Base-by-base conservation (phyloP, 2,113 vertebrate species). In the Elanus axillaris region DNA sequence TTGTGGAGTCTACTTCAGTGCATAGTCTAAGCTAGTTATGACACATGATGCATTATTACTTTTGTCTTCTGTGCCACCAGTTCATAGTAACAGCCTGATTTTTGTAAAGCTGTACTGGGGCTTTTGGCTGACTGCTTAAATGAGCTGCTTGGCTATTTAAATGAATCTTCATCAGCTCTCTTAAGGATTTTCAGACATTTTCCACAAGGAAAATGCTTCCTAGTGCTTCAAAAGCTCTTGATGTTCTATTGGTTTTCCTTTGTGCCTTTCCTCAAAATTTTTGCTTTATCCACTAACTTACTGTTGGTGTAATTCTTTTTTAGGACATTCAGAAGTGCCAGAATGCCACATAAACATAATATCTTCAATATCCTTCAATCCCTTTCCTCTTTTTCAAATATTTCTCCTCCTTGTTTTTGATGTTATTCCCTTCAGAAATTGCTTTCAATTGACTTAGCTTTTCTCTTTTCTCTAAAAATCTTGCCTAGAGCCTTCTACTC, bases 401-500 rank as follows among this genome's bases (percentile, higher is more conserved):
- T 94, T 94, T 95, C 74, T 88, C 47, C 73, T 91, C 64, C 81
- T 82, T 94, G 38, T 88, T 87, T 97, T 95, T 96, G 66, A 96
- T 93, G 94, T 95, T 94, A 96, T 95, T 97, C 96, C 95, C 96
- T 90, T 96, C 87, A 91, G 94, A 97, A 97, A 96, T 91, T 94
- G 84, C 87, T 96, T 96, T 97, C 95, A 94, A 91, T 96, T 96
- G 87, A 84, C 87, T 94, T 94, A 90, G 84, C 58, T 89, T 93
- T 95, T 93, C 93, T 91, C 73, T 95, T 96, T 95, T 87, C 92
- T 96, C 52, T 85, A 87, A 91, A 95, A 94, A 72, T 95, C 77
- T 97, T 96, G 94, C 95, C 94, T 96, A 60, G 1, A 96, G 93
- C 80, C 84, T 95, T 93, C 92, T 79, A 45, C 64, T 95, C 90